These are phyloP conservation scores for Drosophila dunni DNA, from an alignment of 1,140 invertebrate species.

Conservation along the genomic window DNA sequence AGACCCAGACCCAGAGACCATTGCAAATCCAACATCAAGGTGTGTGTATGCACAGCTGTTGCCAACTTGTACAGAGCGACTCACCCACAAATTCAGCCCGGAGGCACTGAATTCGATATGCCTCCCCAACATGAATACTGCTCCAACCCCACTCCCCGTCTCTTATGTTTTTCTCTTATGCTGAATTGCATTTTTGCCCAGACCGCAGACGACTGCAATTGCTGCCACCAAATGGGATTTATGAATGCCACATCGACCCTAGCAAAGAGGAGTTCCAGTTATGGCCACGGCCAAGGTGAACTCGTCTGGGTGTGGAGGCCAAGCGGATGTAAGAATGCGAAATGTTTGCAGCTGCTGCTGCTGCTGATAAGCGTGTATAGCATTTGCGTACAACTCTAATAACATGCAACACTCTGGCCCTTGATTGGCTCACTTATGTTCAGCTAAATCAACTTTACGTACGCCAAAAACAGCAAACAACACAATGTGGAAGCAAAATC, in stretches of 20 bases:
- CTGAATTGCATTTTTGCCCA: constrained; percentile 66
- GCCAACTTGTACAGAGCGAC: constrained; percentile 33
- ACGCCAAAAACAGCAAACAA: constrained; percentile 12
- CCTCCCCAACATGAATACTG: neutral
- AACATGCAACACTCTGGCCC: neutral
- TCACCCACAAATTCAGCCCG: constrained; percentile 50
- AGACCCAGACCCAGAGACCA: constrained; percentile 1
- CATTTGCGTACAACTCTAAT: constrained; percentile 24
- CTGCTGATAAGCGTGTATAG: constrained; percentile 46
- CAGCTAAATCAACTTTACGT: constrained; percentile 12
- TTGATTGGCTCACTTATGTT: constrained; percentile 8
- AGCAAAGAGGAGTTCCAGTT: neutral
- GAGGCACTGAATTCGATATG: constrained; percentile 62
- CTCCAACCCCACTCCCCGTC: neutral
- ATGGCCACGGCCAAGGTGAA: constrained; percentile 18
- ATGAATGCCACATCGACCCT: constrained; percentile 44
- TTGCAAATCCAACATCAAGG: constrained; percentile 25
- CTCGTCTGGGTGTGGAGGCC: neutral
- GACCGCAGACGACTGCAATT: constrained; percentile 56
- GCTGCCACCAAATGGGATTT: constrained; percentile 62
- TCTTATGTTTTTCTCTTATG: constrained; percentile 9
- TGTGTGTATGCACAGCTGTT: constrained; percentile 73
- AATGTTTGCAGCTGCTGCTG: constrained; percentile 33
- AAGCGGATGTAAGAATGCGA: neutral
- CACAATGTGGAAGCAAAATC: constrained; percentile 27